Evolutionary conservation across 64 coral and sea anemone genomes (phyloP).

Genomic region (Hydrozoanthus tunicans): DNA sequence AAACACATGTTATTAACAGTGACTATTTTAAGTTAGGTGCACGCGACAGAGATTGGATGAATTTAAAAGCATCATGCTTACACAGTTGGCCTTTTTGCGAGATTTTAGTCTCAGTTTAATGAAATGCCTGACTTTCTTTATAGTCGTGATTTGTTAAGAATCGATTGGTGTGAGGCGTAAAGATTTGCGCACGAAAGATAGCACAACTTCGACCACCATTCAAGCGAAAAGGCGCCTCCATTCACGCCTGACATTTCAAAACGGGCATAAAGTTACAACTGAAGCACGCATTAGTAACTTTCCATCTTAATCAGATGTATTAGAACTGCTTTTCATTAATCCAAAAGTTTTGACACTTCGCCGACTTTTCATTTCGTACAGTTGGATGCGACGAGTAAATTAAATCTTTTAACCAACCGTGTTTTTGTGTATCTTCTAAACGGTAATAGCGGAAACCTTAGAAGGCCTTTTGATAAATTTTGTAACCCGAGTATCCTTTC

Average conservation of each 20-base stretch:
- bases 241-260: constrained; percentile 54
- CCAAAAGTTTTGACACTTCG: constrained; percentile 32
- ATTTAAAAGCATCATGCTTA: constrained; percentile 77
- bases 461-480: constrained; percentile 91
- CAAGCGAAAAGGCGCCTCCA: constrained; percentile 23
- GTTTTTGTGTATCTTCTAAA: constrained; percentile 90
- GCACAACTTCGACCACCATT: constrained; percentile 20
- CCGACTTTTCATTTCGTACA: constrained; percentile 32
- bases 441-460: constrained; percentile 97
- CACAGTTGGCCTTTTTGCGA: constrained; percentile 67
- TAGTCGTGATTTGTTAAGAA: constrained; percentile 57
- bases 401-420: constrained; percentile 87
- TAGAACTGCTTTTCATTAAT: background rate
- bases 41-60: constrained; percentile 77
- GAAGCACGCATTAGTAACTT: constrained; percentile 52
- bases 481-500: constrained; percentile 98
- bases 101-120: constrained; percentile 52
- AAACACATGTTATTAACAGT: constrained; percentile 99
- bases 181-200: background rate
- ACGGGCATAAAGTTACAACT: constrained; percentile 58
- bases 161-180: constrained; percentile 1
- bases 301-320: constrained; percentile 35
- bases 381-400: constrained; percentile 60
- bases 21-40: constrained; percentile 89
- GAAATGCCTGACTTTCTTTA: constrained; percentile 58